These are phyloP conservation scores for Cotesia glomerata DNA, from an alignment of 1,140 invertebrate genomes.

Conservation along the genomic window DNA sequence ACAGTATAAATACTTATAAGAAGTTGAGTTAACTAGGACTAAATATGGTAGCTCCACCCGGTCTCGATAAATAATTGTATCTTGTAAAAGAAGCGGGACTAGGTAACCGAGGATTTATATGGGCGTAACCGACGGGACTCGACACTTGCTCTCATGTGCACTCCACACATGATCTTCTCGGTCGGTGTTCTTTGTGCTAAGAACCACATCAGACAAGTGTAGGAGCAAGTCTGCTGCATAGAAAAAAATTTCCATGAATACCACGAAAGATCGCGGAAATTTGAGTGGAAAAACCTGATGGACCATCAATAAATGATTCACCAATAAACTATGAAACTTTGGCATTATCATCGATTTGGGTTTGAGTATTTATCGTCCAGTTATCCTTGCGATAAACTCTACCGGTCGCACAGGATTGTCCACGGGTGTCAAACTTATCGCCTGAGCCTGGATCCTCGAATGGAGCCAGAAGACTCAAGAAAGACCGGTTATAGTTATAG, in stretches of 20 bases:
- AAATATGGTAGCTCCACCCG: conserved; percentile 46
- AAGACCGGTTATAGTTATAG: too few species aligned
- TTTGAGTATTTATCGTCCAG: conserved; percentile 42
- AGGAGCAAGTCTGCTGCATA: too few species aligned
- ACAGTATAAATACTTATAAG: not conserved
- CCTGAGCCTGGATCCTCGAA: not conserved
- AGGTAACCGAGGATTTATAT: conserved; percentile 53
- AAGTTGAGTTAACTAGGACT: conserved; percentile 45
- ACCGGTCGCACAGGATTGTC: conserved; percentile 25
- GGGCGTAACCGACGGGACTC: conserved; percentile 51
- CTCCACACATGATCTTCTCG: conserved; percentile 1
- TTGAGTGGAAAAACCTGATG: too few species aligned
- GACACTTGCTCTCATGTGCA: conserved; percentile 43
- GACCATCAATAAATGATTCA: too few species aligned
- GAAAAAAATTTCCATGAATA: too few species aligned
- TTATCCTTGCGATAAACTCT: conserved; percentile 40
- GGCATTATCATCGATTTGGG: conserved; percentile 32
- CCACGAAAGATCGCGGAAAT: too few species aligned
- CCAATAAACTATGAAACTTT: too few species aligned
- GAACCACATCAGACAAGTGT: not conserved
- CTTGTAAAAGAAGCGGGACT: conserved; percentile 44
- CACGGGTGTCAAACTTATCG: conserved; percentile 32
- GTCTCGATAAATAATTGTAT: conserved; percentile 56
- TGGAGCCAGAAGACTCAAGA: too few species aligned
- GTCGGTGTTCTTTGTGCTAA: not conserved